These are phyloP conservation scores for Lucilia sericata DNA, from an alignment of 1,140 invertebrate species.

Conservation along the genomic window DNA sequence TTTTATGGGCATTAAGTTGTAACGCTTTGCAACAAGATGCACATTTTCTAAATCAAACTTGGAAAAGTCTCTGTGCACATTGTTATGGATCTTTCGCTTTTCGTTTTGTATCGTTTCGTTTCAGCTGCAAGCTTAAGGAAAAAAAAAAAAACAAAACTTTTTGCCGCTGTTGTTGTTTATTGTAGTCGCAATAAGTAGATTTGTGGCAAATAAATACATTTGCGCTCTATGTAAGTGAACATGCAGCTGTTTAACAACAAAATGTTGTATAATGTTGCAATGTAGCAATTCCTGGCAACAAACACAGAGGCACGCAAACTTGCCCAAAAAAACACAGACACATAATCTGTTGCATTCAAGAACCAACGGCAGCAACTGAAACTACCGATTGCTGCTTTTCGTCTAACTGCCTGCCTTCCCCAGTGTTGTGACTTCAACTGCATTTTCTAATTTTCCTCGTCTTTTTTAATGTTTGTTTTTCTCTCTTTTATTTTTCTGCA, in stretches of 20 bases:
- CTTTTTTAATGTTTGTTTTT: not conserved
- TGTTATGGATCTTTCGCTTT: not conserved
- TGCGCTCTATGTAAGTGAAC: not conserved
- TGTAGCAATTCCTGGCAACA: slow-evolving; percentile 11
- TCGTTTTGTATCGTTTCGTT: not conserved
- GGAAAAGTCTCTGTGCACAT: not conserved
- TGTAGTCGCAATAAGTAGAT: not conserved
- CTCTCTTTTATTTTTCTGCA: not conserved
- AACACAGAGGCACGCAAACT: not conserved
- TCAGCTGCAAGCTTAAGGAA: not conserved
- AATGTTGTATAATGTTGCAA: slow-evolving; percentile 16
- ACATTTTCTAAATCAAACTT: not conserved
- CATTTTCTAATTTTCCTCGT: not conserved
- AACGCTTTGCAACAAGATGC: not conserved
- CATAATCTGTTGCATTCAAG: not conserved
- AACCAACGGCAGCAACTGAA: not conserved
- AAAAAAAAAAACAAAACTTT: not conserved
- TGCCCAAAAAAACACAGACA: not conserved
- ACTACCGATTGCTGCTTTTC: no score
- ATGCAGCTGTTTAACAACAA: slow-evolving; percentile 22
- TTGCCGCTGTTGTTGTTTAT: no score
- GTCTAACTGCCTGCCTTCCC: not conserved
- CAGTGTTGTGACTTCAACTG: not conserved
- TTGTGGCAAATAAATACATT: not conserved
- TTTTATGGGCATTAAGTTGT: not conserved